Conservation (phyloP, 2,113 vertebrate genomes). For the Plecturocebus donacophilus region DNA sequence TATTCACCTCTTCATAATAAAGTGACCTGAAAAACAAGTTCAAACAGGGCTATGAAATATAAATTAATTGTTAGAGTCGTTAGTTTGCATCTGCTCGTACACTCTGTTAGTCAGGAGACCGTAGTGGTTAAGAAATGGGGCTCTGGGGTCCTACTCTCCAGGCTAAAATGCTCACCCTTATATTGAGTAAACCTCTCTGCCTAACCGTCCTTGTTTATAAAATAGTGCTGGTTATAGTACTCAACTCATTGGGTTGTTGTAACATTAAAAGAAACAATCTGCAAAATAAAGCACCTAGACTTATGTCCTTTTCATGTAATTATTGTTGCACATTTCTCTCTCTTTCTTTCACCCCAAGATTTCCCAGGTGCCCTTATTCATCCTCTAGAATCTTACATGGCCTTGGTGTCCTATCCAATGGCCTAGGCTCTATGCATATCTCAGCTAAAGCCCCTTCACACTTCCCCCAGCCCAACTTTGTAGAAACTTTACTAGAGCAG, state of each 20-base stretch:
- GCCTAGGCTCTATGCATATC: not conserved
- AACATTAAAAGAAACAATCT: not conserved
- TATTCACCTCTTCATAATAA: constrained; percentile 3
- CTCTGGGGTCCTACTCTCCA: not conserved
- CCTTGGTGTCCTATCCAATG: not conserved
- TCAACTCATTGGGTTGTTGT: not conserved
- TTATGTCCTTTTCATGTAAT: not conserved
- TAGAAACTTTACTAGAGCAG: not conserved
- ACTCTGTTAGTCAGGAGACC: not conserved
- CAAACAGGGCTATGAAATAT: not conserved
- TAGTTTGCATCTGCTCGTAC: not conserved
- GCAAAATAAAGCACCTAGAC: not conserved
- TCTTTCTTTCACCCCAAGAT: not conserved
- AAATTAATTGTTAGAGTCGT: not conserved
- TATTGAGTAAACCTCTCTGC: not conserved
- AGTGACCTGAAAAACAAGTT: not conserved
- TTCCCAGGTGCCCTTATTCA: not conserved
- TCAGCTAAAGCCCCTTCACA: not conserved
- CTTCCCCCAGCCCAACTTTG: not conserved
- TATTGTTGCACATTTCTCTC: not conserved
- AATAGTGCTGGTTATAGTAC: not conserved
- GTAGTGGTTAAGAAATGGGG: not conserved
- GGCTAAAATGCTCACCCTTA: not conserved
- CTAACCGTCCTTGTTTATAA: not conserved
- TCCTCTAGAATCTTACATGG: not conserved